A percentile compares a stretch with the other conserved stretches of the same genome.
Conservation (phyloP, 2,113 vertebrate species). For the Plecturocebus donacophilus region DNA sequence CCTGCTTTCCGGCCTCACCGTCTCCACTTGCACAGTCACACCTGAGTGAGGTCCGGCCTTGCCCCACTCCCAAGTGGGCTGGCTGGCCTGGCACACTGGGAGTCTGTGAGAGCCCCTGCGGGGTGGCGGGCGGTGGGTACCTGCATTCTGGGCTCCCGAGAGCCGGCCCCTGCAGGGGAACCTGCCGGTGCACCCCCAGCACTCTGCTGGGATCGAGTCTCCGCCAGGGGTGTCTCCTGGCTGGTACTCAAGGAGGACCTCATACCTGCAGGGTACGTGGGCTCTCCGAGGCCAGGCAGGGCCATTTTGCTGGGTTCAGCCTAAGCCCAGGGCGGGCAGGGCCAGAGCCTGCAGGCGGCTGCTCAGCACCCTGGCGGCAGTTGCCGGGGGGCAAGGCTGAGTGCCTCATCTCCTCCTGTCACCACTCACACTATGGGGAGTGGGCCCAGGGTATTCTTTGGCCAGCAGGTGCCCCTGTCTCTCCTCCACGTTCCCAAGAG, state of each 20-base stretch:
- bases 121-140: not conserved
- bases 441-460: not conserved
- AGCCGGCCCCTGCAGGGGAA: not conserved
- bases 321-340: not conserved
- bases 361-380: not conserved
- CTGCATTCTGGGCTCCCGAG: not conserved
- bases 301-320: not conserved
- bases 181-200: not conserved
- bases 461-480: not conserved
- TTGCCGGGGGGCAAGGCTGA: not conserved
- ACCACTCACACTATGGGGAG: too few relatives aligned
- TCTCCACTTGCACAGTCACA: not conserved
- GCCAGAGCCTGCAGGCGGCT: not conserved
- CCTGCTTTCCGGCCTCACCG: not conserved
- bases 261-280: not conserved
- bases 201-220: not conserved
- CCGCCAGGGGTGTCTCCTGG: not conserved
- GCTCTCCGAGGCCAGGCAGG: not conserved
- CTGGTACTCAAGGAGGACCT: too few relatives aligned
- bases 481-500: not conserved
- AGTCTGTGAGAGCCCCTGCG: not conserved
- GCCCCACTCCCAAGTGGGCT: not conserved
- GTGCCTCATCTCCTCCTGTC: not conserved
- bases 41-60: not conserved
- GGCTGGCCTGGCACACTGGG: too few relatives aligned